A percentile compares a stretch with the other conserved stretches of the same genome.
phyloP scores from a whole-genome alignment of 2,888 invertebrate species.

The Dorcus hopei region DNA sequence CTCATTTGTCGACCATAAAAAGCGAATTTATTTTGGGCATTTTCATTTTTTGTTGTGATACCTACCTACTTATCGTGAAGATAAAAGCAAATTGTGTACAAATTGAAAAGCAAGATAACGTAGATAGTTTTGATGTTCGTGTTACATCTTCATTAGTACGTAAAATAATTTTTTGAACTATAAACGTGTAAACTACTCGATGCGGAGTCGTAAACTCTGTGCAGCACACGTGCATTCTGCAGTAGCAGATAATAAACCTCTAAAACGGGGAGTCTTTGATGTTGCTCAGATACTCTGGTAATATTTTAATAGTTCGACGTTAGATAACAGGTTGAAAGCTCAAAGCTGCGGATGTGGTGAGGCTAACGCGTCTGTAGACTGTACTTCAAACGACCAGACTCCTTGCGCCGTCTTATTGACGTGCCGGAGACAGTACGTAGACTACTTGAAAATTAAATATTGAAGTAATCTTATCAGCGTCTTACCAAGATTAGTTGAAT shows the following conservation, averaged over 20 bases:
- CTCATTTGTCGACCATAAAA: too few relatives aligned
- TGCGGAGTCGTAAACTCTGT: background rate
- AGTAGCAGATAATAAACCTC: conserved; percentile 3
- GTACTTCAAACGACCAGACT: background rate
- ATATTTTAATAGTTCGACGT: conserved; percentile 30
- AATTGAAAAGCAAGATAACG: too few relatives aligned
- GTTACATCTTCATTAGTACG: background rate
- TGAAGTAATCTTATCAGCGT: conserved; percentile 1
- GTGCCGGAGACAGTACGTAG: background rate
- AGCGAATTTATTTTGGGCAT: too few relatives aligned
- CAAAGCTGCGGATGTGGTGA: conserved; percentile 2
- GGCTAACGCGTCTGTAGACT: conserved; percentile 1
- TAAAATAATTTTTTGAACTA: background rate
- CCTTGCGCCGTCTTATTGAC: background rate
- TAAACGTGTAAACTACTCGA: background rate
- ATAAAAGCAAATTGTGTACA: too few relatives aligned
- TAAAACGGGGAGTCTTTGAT: conserved; percentile 19
- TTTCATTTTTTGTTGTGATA: too few relatives aligned
- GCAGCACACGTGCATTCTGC: conserved; percentile 1
- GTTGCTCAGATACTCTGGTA: conserved; percentile 30
- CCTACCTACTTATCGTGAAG: too few relatives aligned
- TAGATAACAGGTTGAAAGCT: conserved; percentile 36
- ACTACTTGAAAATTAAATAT: conserved; percentile 2
- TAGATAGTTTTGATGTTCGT: background rate
- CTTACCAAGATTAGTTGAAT: background rate